Evolutionary conservation across 1,140 invertebrate species (phyloP).

Genomic region (Achatina immaculata): DNA sequence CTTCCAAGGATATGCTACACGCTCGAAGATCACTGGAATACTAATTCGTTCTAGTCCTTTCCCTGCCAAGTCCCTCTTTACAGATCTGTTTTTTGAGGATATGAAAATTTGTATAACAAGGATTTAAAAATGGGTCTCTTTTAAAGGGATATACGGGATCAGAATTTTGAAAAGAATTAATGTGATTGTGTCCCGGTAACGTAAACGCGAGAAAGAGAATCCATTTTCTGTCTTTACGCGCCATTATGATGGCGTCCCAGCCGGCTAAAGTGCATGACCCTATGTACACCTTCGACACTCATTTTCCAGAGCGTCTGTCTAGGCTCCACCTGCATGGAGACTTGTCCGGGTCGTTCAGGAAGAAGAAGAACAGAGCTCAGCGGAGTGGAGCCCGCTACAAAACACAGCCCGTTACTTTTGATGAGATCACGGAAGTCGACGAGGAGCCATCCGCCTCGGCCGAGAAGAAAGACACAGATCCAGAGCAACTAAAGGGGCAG

Average conservation of each 20-base stretch:
- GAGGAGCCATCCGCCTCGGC: conserved; percentile 50
- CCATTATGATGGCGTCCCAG: conserved; percentile 41
- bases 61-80: too few relatives aligned
- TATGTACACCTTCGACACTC: conserved; percentile 77
- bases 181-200: too few relatives aligned
- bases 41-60: too few relatives aligned
- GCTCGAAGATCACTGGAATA: too few relatives aligned
- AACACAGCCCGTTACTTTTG: conserved; percentile 82
- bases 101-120: too few relatives aligned
- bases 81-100: too few relatives aligned
- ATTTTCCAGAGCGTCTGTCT: conserved; percentile 80
- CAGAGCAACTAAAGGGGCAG: conserved; percentile 54
- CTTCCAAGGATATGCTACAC: too few relatives aligned
- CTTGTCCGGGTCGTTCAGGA: conserved; percentile 46
- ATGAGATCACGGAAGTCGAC: conserved; percentile 79
- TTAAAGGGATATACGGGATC: too few relatives aligned
- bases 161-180: too few relatives aligned
- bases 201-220: too few relatives aligned
- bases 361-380: conserved; percentile 49
- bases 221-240: too few relatives aligned
- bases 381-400: conserved; percentile 74
- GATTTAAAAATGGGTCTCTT: too few relatives aligned
- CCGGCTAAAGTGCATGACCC: conserved; percentile 60
- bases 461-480: conserved; percentile 6
- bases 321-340: conserved; percentile 72